Conservation (phyloP, 1,140 invertebrate genomes). For the Monochamus saltuarius region DNA sequence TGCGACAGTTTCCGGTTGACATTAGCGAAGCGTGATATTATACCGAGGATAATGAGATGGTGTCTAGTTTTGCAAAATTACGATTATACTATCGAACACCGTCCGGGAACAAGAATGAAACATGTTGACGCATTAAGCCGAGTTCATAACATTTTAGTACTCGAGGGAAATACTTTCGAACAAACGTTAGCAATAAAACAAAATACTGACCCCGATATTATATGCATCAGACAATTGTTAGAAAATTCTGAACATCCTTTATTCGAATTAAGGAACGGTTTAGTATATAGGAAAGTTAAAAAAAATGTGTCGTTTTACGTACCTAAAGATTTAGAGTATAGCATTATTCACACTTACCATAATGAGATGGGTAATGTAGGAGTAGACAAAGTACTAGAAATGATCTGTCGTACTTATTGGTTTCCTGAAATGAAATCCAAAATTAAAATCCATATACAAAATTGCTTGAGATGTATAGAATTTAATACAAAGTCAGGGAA, state of each 20-base stretch:
- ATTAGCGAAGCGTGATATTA: slow-evolving; percentile 33
- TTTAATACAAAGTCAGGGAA: slow-evolving; percentile 41
- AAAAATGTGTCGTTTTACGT: slow-evolving; percentile 10
- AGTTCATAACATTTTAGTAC: background rate
- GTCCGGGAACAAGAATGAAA: slow-evolving; percentile 31
- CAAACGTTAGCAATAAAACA: background rate
- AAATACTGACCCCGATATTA: background rate
- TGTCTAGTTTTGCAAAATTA: slow-evolving; percentile 28
- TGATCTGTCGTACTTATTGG: slow-evolving; percentile 31
- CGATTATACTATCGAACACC: slow-evolving; percentile 39
- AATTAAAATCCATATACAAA: slow-evolving; percentile 26
- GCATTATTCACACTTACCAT: background rate
- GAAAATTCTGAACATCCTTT: background rate
- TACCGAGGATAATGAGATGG: slow-evolving; percentile 35
- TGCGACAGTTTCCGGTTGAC: slow-evolving; percentile 38
- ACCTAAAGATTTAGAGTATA: background rate
- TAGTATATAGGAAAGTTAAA: slow-evolving; percentile 9
- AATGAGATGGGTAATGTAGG: background rate
- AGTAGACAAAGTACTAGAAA: background rate
- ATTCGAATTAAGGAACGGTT: background rate
- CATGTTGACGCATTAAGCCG: slow-evolving; percentile 46
- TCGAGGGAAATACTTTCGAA: slow-evolving; percentile 5
- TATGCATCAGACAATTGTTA: background rate
- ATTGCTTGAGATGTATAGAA: slow-evolving; percentile 42
- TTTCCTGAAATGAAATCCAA: slow-evolving; percentile 43